These are phyloP conservation scores for Eueides isabella DNA, from an alignment of 1,140 invertebrate genomes.

Conservation along the genomic window DNA sequence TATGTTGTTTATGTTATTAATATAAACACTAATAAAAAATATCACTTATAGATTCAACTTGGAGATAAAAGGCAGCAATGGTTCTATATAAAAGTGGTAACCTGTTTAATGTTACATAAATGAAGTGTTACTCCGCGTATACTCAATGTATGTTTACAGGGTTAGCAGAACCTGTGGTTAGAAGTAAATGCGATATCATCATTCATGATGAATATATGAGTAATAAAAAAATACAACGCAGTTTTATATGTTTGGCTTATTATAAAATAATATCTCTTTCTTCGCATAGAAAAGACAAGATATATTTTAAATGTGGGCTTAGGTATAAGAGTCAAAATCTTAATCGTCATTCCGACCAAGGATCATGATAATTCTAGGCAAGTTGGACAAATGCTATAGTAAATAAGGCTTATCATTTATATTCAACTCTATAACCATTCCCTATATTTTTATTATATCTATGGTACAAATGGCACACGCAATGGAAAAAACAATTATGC, in stretches of 20 bases:
- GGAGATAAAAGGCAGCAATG: not conserved
- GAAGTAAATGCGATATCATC: not conserved
- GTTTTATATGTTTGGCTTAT: no score
- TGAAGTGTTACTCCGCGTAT: not conserved
- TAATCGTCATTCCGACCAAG: no score
- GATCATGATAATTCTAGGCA: no score
- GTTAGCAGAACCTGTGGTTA: not conserved
- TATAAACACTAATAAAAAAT: no score
- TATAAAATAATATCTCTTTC: no score
- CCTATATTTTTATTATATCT: not conserved
- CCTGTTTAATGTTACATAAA: conserved; percentile 1
- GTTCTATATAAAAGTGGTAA: conserved; percentile 3
- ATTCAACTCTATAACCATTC: not conserved
- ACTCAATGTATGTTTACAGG: not conserved
- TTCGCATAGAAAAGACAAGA: no score
- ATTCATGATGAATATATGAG: not conserved
- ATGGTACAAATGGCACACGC: not conserved
- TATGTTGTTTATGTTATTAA: no score
- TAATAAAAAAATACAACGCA: not conserved
- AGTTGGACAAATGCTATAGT: not conserved
- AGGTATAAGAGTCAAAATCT: no score
- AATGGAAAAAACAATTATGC: conserved; percentile 1
- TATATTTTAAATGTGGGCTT: no score
- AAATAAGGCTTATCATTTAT: not conserved
- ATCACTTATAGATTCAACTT: not conserved